phyloP scores from a whole-genome alignment of 2,113 vertebrate species.

The Gopherus flavomarginatus region DNA sequence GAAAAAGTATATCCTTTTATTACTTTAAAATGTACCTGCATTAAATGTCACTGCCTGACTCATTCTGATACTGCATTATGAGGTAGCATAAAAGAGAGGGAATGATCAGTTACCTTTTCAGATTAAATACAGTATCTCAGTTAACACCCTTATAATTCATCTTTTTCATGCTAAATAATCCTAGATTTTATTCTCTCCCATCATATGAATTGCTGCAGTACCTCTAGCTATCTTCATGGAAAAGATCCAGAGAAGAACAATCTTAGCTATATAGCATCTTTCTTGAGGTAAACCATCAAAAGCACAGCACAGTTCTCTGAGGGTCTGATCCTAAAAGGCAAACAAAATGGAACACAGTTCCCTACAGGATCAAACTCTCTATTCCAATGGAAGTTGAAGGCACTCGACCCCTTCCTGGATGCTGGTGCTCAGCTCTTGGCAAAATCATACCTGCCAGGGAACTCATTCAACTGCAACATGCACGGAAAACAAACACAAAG shows the following conservation, averaged over 20 bases:
- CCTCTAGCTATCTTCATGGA: fast-evolving
- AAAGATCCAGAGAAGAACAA: background rate
- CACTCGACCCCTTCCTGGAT: background rate
- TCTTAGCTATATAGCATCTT: background rate
- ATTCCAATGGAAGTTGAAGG: background rate
- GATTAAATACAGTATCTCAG: background rate
- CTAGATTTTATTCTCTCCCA: background rate
- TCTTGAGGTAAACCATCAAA: background rate
- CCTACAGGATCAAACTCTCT: background rate
- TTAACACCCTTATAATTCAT: background rate
- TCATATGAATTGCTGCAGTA: background rate
- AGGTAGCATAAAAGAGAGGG: background rate
- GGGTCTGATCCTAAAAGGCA: fast-evolving
- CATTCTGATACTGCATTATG: background rate
- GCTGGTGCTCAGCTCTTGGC: background rate
- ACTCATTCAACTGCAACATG: fast-evolving
- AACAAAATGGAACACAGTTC: background rate
- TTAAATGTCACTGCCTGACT: background rate
- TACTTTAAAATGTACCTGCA: background rate
- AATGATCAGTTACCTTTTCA: background rate
- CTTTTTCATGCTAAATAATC: background rate
- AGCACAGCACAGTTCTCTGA: background rate
- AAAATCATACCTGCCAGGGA: background rate
- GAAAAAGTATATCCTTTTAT: background rate
- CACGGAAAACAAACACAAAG: background rate